Evolutionary conservation across 1,140 invertebrate species (phyloP), one percentile per base, ranked within the genome.

Genomic region (Neomicropteryx cornuta): DNA sequence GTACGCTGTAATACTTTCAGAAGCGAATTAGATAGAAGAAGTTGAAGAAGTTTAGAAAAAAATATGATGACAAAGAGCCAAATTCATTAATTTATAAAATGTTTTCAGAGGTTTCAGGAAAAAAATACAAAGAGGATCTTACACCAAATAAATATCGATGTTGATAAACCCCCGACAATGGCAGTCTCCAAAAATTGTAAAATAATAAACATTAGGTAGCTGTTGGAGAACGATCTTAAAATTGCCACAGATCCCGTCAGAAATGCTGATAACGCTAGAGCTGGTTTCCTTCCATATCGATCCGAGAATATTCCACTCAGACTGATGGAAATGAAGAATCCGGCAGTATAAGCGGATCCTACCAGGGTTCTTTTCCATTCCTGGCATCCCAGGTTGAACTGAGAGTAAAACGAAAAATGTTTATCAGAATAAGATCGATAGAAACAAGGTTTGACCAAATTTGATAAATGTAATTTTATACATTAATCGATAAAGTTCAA

Each of bases 331-430:
- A 82, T 57, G 44, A 84, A 74, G 57, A 80, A 78, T 19, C 79
- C 81, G 24, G 79, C 52, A 51, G 77, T 82, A 52, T 81, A 80
- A 5, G 81, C 62, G 3, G 79, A 83, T 21, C 81, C 81, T 14
- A 83, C 73, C 39, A 83, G 51, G 0, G 79, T 73, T 24, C 81
- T 55, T 58, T 79, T 82, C 79, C 80, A 84, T 49, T 74, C 67
- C 51, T 79, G 51, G 42, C 60, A 64, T 33, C 58, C 62, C 36
- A 68, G 46, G 42, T 59, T 54, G 39, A 65, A 61, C 58, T 50
- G 53, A 14, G 59, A 49, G 41, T 36, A 48, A n/a, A n/a, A n/a
- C n/a, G n/a, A n/a, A n/a, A n/a, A n/a, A n/a, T n/a, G n/a, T n/a
- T n/a, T n/a, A n/a, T n/a, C n/a, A n/a, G n/a, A n/a, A n/a, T n/a